Evolutionary conservation across 1,140 invertebrate species (phyloP).

Genomic region (Papilio machaon): DNA sequence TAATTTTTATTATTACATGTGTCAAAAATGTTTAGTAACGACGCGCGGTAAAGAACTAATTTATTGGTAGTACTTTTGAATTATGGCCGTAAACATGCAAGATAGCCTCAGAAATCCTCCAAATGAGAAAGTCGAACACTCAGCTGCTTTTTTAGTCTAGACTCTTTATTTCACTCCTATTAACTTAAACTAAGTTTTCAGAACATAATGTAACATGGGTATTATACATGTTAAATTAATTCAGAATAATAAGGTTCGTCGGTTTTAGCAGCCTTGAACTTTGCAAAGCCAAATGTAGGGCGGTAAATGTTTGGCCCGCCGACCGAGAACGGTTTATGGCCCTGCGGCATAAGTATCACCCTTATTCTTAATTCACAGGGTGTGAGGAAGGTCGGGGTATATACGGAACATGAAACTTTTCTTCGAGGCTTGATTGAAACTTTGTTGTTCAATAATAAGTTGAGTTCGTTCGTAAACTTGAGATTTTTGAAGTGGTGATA

Average conservation of each 20-base stretch:
- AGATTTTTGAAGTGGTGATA: too few species aligned
- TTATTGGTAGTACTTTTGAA: too few species aligned
- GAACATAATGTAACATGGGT: not conserved
- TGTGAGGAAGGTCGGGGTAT: constrained; percentile 25
- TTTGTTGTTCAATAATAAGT: not conserved
- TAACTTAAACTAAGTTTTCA: not conserved
- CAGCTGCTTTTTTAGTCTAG: not conserved
- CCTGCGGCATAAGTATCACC: constrained; percentile 21
- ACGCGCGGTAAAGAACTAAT: too few species aligned
- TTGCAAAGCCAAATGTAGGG: constrained; percentile 18
- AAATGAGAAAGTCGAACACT: too few species aligned
- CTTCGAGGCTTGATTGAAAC: not conserved
- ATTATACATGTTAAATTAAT: not conserved
- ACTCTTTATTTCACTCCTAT: not conserved
- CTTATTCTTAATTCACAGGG: constrained; percentile 20
- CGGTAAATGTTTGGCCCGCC: not conserved
- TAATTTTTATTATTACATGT: too few species aligned
- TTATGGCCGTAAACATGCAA: too few species aligned
- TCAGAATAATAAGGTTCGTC: not conserved
- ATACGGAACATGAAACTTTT: constrained; percentile 19
- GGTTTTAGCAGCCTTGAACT: constrained; percentile 23
- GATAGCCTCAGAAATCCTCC: too few species aligned
- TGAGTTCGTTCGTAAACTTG: not conserved
- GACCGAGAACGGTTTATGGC: constrained; percentile 27
- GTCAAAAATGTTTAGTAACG: too few species aligned